Evolutionary conservation across 2,113 vertebrate genomes (phyloP).

Genomic region (Neotoma lepida): DNA sequence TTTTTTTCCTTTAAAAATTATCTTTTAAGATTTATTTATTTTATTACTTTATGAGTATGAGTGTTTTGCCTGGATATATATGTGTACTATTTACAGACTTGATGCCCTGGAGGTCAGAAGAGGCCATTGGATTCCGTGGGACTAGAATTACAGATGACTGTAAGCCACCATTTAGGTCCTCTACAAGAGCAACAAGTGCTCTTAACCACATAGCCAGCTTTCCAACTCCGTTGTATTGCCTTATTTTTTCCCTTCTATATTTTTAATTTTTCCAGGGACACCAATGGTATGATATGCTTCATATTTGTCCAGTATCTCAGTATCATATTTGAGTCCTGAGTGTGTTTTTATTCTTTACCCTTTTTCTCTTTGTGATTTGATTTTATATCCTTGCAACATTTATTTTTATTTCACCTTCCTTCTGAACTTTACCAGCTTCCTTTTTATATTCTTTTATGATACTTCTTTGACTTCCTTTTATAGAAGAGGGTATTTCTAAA

Average conservation of each 20-base stretch:
- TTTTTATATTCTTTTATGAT: constrained; percentile 48
- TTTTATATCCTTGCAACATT: constrained; percentile 13
- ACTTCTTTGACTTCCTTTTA: constrained; percentile 40
- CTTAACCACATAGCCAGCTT: no score
- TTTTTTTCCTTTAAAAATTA: constrained; percentile 26
- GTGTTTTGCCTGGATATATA: background rate
- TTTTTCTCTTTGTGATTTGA: constrained; percentile 39
- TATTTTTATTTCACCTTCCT: constrained; percentile 29
- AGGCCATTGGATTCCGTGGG: background rate
- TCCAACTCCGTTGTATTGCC: background rate
- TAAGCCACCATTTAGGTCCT: background rate
- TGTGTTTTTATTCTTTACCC: constrained; percentile 11
- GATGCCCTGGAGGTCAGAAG: background rate
- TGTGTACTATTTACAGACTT: background rate
- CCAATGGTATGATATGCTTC: background rate
- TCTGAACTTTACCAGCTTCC: background rate
- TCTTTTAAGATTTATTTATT: background rate
- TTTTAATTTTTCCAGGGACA: constrained; percentile 23
- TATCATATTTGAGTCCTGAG: background rate
- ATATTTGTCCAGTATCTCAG: background rate
- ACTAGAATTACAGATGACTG: background rate
- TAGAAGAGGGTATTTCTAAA: constrained; percentile 47
- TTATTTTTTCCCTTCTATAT: background rate
- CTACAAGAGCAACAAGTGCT: background rate
- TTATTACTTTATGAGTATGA: background rate